Evolutionary conservation across 37 sponge, comb jelly and placozoan genomes (phyloP).

Genomic region (Diacarnus erythraeanus): DNA sequence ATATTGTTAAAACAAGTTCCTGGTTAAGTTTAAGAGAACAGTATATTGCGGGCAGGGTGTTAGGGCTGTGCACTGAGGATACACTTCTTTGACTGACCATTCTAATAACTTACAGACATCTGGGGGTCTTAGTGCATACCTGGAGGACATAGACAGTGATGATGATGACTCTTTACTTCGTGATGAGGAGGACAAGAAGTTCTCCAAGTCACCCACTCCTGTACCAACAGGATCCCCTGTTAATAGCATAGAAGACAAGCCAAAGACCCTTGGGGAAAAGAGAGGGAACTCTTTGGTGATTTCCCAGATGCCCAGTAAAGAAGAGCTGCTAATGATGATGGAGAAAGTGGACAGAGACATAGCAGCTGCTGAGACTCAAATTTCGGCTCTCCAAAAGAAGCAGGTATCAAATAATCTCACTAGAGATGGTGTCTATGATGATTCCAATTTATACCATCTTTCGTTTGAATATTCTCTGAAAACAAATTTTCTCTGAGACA

Average conservation of each 20-base stretch:
- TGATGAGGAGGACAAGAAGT: conserved; percentile 25
- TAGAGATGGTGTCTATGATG: background rate
- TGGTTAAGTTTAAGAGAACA: too few relatives aligned
- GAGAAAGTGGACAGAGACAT: conserved; percentile 74
- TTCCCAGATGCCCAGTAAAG: conserved; percentile 50
- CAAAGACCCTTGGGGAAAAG: background rate
- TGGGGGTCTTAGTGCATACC: conserved; percentile 55
- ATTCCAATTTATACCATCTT: conserved; percentile 8
- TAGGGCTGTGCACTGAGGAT: too few relatives aligned
- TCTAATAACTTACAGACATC: background rate
- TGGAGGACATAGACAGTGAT: conserved; percentile 84
- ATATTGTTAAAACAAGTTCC: too few relatives aligned
- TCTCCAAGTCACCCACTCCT: background rate
- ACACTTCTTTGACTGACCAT: too few relatives aligned
- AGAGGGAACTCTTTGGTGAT: background rate
- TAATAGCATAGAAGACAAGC: background rate
- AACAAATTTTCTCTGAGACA: background rate
- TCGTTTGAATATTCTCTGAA: background rate
- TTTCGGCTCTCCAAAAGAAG: conserved; percentile 55
- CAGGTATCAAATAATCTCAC: conserved; percentile 22
- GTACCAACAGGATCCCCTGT: background rate
- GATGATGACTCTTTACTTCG: conserved; percentile 41
- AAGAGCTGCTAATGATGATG: conserved; percentile 74
- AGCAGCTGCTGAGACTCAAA: conserved; percentile 41
- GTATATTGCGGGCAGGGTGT: too few relatives aligned